These are phyloP conservation scores for Antechinus flavipes DNA, from an alignment of 2,113 vertebrate genomes.

Conservation along the genomic window DNA sequence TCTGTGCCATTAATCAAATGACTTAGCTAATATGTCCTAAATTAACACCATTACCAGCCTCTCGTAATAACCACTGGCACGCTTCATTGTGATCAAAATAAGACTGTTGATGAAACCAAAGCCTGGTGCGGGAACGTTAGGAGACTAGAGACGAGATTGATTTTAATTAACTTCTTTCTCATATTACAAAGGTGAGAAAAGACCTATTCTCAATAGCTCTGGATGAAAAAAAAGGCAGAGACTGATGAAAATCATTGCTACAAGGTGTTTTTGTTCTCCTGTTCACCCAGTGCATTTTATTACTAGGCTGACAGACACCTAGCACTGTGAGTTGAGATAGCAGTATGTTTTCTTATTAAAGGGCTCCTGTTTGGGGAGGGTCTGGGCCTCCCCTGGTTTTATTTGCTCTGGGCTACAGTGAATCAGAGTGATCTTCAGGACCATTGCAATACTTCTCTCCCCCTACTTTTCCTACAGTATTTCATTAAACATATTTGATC, in stretches of 20 bases:
- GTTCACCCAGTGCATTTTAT: background rate
- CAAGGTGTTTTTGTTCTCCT: conserved; percentile 43
- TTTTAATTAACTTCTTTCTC: conserved; percentile 81
- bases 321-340: background rate
- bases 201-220: conserved; percentile 27
- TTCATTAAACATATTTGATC: conserved; percentile 35
- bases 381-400: conserved; percentile 24
- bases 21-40: conserved; percentile 62
- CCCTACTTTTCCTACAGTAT: background rate
- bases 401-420: conserved; percentile 35
- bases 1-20: conserved; percentile 50
- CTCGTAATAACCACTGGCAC: conserved; percentile 32
- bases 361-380: conserved; percentile 9
- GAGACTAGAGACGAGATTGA: conserved; percentile 57
- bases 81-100: conserved; percentile 53
- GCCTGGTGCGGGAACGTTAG: conserved; percentile 9
- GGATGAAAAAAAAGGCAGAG: conserved; percentile 61
- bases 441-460: background rate
- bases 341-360: conserved; percentile 2
- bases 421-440: background rate
- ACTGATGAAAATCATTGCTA: conserved; percentile 48
- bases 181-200: conserved; percentile 72
- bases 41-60: conserved; percentile 68
- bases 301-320: background rate
- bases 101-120: conserved; percentile 40